These are phyloP conservation scores for Galeruca laticollis DNA, from an alignment of 2,888 invertebrate genomes.

Conservation along the genomic window DNA sequence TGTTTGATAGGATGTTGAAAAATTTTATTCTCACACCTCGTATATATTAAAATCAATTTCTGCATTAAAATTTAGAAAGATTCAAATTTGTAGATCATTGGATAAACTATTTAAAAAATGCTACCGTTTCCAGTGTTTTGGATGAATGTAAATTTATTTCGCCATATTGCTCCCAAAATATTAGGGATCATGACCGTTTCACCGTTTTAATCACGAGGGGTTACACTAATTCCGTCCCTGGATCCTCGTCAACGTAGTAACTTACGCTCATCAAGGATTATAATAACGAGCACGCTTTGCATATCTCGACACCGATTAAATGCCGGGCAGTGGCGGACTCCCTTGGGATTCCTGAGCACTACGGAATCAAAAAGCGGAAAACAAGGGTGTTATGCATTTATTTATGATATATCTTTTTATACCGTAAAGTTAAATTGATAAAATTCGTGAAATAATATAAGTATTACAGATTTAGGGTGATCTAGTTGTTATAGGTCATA, in stretches of 20 bases:
- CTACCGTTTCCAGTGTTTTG: background rate
- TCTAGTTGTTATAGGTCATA: too few relatives aligned
- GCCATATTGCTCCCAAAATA: conserved; percentile 13
- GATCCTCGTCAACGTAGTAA: conserved; percentile 55
- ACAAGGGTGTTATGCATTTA: background rate
- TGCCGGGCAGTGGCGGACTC: conserved; percentile 40
- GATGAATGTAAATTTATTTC: conserved; percentile 13
- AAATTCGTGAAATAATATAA: too few relatives aligned
- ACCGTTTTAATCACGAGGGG: conserved; percentile 42
- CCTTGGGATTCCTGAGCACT: conserved; percentile 7
- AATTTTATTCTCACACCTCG: too few relatives aligned
- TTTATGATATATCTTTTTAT: background rate
- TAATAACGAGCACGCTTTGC: conserved; percentile 66
- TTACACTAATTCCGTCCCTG: conserved; percentile 52
- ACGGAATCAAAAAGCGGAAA: conserved; percentile 10
- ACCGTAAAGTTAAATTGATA: background rate
- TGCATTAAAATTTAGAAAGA: too few relatives aligned
- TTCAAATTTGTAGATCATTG: too few relatives aligned
- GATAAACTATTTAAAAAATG: background rate
- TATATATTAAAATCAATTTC: too few relatives aligned
- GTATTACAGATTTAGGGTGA: too few relatives aligned
- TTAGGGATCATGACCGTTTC: conserved; percentile 36
- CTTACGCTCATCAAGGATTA: conserved; percentile 67
- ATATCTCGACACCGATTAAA: conserved; percentile 65
- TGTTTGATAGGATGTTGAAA: too few relatives aligned